Base-by-base conservation (phyloP, 2,888 invertebrate genomes). In the Drosophila conformis region DNA sequence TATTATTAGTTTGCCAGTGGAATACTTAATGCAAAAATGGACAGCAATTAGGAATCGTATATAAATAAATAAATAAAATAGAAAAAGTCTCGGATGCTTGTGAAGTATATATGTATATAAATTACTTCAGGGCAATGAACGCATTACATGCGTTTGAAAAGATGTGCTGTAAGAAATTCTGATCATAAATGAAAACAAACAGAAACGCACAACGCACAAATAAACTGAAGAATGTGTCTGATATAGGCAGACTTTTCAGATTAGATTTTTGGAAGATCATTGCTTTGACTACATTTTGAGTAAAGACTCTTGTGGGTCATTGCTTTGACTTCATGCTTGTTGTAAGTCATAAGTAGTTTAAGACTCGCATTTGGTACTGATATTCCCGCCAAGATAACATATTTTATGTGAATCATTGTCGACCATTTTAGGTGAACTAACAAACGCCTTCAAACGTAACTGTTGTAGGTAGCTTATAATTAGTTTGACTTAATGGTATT, bases 391-490 rank as follows among this genome's bases (percentile, higher is more conserved):
- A n/a, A 27, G 15, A 18, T 33, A n/a, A 57, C 10, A 1, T n/a
- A 25, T 29, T 13, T 18, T 13, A 7, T 2, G 29, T 68, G 68
- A 68, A 38, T 68, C 68, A 68, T 51, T 40, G 29, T 38, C 25
- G 49, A 46, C 73, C 62, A 54, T 62, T 48, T 75, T 21, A 52
- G 57, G 42, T 56, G 59, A 21, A 36, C 49, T 8, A 42, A 4
- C 36, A 31, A 73, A 54, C 35, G 59, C 35, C 51, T 57, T 49
- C 5, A 57, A 58, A 69, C 66, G 70, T 65, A 83, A 81, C 69
- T 70, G 60, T 64, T 67, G 82, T 84, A 82, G 85, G 85, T 71
- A 71, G 85, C 72, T 69, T 69, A 52, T 78, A 78, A 80, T 80
- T 80, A 72, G 52, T 69, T 65, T 69, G 40, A 63, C 53, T 58